Percentiles rank a stretch among this genome's conserved stretches.
These are phyloP conservation scores for Xyliphius kryptos DNA, from an alignment of 2,113 vertebrate species.

Conservation along the genomic window DNA sequence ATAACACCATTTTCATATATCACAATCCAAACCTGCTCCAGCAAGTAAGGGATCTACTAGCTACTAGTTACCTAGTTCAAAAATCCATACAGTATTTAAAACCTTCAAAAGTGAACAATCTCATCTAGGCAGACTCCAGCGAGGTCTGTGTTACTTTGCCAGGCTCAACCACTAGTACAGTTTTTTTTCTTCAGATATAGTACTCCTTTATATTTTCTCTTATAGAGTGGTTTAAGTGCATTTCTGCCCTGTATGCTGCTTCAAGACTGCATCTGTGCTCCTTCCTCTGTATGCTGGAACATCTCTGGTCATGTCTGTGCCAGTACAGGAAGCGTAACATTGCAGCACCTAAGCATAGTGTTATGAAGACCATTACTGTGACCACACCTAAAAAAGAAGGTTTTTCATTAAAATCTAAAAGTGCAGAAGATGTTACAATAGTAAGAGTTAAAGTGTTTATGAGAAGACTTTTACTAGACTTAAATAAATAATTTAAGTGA, in stretches of 20 bases:
- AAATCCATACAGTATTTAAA: constrained; percentile 18
- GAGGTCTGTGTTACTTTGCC: constrained; percentile 25
- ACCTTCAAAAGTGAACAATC: constrained; percentile 14
- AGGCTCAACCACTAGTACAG: constrained; percentile 15
- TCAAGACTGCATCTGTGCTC: constrained; percentile 74
- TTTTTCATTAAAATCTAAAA: background rate
- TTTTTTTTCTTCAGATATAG: constrained; percentile 77
- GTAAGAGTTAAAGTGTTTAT: background rate
- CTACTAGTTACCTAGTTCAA: constrained; percentile 45
- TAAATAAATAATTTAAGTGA: too few species aligned
- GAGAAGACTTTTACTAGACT: too few species aligned
- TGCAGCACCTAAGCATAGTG: constrained; percentile 76
- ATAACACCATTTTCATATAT: constrained; percentile 31
- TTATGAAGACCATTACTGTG: constrained; percentile 73
- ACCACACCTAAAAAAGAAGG: constrained; percentile 64
- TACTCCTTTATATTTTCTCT: constrained; percentile 91
- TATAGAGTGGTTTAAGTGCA: constrained; percentile 84
- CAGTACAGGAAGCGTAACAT: constrained; percentile 86
- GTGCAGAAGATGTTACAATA: background rate
- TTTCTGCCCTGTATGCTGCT: constrained; percentile 81
- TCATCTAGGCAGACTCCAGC: constrained; percentile 12
- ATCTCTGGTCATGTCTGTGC: constrained; percentile 77
- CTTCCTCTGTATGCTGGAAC: constrained; percentile 68
- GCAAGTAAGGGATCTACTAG: constrained; percentile 40
- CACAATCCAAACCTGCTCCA: constrained; percentile 25